Conservation (phyloP, 2,797 vertebrate species). For the Anas bernieri region DNA sequence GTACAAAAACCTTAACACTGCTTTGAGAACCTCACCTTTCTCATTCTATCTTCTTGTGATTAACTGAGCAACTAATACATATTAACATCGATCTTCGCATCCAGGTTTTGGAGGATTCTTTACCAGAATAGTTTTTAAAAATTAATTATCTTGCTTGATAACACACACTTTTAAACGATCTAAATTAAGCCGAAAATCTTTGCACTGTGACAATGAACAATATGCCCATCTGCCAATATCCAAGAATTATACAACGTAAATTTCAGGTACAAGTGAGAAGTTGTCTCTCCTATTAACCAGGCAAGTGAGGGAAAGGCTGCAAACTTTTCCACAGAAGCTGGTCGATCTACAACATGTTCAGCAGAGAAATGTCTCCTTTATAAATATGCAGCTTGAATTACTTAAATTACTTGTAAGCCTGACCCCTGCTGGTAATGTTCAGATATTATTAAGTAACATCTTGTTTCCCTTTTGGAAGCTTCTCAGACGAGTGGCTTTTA, state of each 20-base stretch:
- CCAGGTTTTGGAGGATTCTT: background rate
- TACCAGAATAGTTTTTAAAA: background rate
- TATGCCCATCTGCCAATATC: background rate
- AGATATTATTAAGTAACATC: background rate
- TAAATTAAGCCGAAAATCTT: conserved; percentile 15
- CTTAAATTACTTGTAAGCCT: conserved; percentile 67
- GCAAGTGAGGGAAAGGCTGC: background rate
- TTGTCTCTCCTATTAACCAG: background rate
- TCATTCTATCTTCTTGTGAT: background rate
- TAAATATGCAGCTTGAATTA: conserved; percentile 18
- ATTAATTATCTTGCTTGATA: background rate
- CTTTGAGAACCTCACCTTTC: background rate
- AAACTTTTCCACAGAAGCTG: background rate
- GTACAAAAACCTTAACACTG: background rate
- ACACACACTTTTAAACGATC: background rate
- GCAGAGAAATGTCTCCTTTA: background rate
- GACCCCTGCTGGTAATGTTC: conserved; percentile 68
- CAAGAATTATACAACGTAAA: background rate
- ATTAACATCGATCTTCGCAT: background rate
- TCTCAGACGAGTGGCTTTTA: background rate
- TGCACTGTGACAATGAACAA: background rate
- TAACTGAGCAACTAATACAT: background rate
- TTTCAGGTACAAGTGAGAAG: background rate
- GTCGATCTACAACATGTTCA: background rate
- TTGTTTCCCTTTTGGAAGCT: background rate